Percentiles rank a stretch among this genome's conserved stretches.
Evolutionary conservation across 2,888 invertebrate species (phyloP).

Genomic region (Zaprionus lineosus): DNA sequence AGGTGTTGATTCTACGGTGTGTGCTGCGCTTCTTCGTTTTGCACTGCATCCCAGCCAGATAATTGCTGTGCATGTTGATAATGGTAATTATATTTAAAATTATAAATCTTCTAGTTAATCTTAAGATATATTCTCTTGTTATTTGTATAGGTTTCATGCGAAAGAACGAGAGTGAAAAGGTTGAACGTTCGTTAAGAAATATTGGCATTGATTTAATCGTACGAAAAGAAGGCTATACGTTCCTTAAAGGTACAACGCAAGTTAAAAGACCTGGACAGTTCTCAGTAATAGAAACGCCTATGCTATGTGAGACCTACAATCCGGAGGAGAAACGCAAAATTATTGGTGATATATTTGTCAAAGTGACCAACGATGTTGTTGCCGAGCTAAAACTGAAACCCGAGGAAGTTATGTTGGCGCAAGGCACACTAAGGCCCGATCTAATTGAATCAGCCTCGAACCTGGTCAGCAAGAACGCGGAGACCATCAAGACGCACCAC

Average conservation of each 20-base stretch:
- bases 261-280: slow-evolving; percentile 86
- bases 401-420: slow-evolving; percentile 95
- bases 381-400: slow-evolving; percentile 93
- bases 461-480: slow-evolving; percentile 93
- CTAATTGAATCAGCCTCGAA: slow-evolving; percentile 98
- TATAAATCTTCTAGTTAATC: background rate
- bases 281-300: slow-evolving; percentile 87
- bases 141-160: slow-evolving; percentile 90
- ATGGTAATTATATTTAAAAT: slow-evolving; percentile 86
- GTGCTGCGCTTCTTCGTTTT: slow-evolving; percentile 96
- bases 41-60: slow-evolving; percentile 95
- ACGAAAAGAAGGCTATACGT: slow-evolving; percentile 88
- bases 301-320: slow-evolving; percentile 92
- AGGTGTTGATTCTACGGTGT: slow-evolving; percentile 99
- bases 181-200: slow-evolving; percentile 91
- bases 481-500: slow-evolving; percentile 99
- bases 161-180: slow-evolving; percentile 95
- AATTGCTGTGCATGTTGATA: slow-evolving; percentile 98
- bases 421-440: slow-evolving; percentile 98
- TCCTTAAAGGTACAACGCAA: slow-evolving; percentile 91
- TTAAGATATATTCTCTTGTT: background rate
- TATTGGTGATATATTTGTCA: slow-evolving; percentile 99
- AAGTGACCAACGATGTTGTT: slow-evolving; percentile 95
- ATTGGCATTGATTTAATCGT: slow-evolving; percentile 92
- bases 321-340: slow-evolving; percentile 99